These are phyloP conservation scores for Esperia sulphurella DNA, from an alignment of 2,888 invertebrate genomes.

Conservation along the genomic window DNA sequence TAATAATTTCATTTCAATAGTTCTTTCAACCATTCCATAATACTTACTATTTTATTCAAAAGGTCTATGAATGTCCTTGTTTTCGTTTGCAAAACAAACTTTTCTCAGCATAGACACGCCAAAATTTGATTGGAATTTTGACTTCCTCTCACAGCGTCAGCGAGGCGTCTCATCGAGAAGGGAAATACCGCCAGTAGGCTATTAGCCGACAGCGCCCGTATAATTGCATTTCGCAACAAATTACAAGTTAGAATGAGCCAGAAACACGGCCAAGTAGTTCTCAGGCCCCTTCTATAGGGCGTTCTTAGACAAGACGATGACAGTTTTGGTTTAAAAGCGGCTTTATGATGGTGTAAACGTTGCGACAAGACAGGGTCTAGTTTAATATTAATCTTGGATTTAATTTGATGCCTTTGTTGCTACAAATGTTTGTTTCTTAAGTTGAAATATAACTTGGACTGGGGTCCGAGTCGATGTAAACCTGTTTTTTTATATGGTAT, in stretches of 20 bases:
- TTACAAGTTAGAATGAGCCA: constrained; percentile 64
- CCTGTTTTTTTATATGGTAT: no score
- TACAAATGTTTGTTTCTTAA: constrained; percentile 1
- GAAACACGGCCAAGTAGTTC: constrained; percentile 42
- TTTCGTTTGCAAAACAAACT: no score
- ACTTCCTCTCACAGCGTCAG: neutral
- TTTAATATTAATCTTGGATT: no score
- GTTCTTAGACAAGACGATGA: constrained; percentile 15
- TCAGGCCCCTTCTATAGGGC: neutral
- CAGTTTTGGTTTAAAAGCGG: neutral
- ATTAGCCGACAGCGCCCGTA: constrained; percentile 52
- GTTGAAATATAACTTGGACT: no score
- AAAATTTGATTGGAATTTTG: neutral
- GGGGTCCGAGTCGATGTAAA: no score
- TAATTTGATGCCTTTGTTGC: no score
- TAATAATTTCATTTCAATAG: no score
- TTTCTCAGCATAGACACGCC: neutral
- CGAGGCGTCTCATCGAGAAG: constrained; percentile 1
- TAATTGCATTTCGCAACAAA: constrained; percentile 70
- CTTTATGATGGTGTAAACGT: no score
- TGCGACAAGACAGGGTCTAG: no score
- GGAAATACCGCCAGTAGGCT: constrained; percentile 17
- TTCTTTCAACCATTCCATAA: no score
- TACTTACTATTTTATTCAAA: no score
- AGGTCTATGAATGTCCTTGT: no score